Evolutionary conservation across 37 sponge, comb jelly and placozoan genomes (phyloP).

Genomic region (Agelas oroides): DNA sequence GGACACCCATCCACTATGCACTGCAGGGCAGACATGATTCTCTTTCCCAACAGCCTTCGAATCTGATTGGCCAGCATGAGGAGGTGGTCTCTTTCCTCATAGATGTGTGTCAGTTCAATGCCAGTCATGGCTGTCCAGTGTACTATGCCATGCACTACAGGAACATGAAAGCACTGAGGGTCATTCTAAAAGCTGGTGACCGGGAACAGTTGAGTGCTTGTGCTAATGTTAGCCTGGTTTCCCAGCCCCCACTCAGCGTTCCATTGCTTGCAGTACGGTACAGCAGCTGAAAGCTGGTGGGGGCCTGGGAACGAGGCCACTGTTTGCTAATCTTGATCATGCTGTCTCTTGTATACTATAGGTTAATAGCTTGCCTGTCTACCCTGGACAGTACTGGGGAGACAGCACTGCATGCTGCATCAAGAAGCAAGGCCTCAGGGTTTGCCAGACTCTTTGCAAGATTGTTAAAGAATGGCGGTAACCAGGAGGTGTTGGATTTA

Average conservation of each 20-base stretch:
- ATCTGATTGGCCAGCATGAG: constrained; percentile 40
- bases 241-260: too few relatives aligned
- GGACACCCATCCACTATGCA: constrained; percentile 46
- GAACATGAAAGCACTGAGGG: constrained; percentile 27
- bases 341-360: not conserved
- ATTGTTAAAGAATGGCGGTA: not conserved
- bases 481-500: not conserved
- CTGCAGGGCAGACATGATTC: constrained; percentile 41
- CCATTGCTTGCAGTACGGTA: too few relatives aligned
- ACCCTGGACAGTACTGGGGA: constrained; percentile 26
- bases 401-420: constrained; percentile 58
- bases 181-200: constrained; percentile 29
- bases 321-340: too few relatives aligned
- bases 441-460: constrained; percentile 57
- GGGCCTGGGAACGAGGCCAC: too few relatives aligned
- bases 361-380: constrained; percentile 31
- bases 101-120: not conserved
- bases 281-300: too few relatives aligned
- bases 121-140: constrained; percentile 49
- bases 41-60: not conserved
- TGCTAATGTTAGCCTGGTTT: too few relatives aligned
- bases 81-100: constrained; percentile 27
- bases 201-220: constrained; percentile 1
- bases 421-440: constrained; percentile 53
- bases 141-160: constrained; percentile 66